A percentile compares a stretch with the other conserved stretches of the same genome.
These are phyloP conservation scores for Podargus strigoides DNA, from an alignment of 2,797 vertebrate genomes.

Conservation along the genomic window DNA sequence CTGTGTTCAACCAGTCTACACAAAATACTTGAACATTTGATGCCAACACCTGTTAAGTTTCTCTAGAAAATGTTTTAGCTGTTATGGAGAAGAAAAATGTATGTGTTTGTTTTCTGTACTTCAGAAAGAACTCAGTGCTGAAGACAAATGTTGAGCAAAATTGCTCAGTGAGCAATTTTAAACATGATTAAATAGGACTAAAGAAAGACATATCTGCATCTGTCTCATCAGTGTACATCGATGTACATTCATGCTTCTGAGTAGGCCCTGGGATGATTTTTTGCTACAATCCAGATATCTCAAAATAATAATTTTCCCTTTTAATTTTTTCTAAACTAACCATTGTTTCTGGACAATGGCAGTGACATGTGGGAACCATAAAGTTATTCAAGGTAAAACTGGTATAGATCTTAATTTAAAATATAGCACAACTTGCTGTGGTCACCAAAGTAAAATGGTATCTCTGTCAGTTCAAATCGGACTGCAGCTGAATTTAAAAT, in stretches of 20 bases:
- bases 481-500: neutral
- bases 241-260: neutral
- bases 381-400: neutral
- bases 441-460: neutral
- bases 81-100: neutral
- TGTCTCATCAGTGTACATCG: neutral
- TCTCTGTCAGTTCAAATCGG: neutral
- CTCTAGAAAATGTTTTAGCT: neutral
- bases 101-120: neutral
- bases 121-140: neutral
- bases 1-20: neutral
- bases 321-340: neutral
- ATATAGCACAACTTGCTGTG: neutral
- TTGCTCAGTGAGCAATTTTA: neutral
- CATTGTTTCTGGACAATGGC: neutral
- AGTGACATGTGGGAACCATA: neutral
- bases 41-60: neutral
- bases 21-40: neutral
- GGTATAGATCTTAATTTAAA: neutral
- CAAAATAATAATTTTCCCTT: neutral
- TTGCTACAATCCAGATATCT: neutral
- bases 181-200: neutral
- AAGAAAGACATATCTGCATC: neutral
- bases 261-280: neutral
- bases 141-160: neutral